phyloP scores from a whole-genome alignment of 2,797 vertebrate genomes.

The Pangasius larnaudii region DNA sequence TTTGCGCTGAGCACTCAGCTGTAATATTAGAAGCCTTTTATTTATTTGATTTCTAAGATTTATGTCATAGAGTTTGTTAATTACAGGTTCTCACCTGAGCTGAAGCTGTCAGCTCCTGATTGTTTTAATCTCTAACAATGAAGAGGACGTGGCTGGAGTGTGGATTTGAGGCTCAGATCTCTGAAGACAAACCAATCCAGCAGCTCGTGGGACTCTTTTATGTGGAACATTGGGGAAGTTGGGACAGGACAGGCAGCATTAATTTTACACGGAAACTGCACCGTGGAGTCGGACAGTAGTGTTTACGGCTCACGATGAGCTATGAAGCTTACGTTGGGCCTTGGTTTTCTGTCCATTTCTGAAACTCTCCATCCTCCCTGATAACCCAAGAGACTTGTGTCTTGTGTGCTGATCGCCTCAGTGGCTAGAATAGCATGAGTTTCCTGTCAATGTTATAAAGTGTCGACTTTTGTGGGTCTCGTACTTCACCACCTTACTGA shows the following conservation, averaged over 20 bases:
- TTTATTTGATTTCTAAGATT: conserved; percentile 52
- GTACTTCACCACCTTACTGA: conserved; percentile 36
- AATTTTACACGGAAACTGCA: conserved; percentile 35
- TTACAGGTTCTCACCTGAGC: conserved; percentile 29
- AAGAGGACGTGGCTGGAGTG: conserved; percentile 16
- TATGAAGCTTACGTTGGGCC: conserved; percentile 34
- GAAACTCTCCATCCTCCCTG: background rate
- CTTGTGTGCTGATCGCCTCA: conserved; percentile 36
- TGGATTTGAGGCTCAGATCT: background rate
- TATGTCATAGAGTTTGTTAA: conserved; percentile 40
- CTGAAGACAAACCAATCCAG: conserved; percentile 14
- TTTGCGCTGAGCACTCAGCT: conserved; percentile 53
- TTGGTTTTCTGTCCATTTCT: conserved; percentile 21
- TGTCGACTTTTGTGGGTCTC: conserved; percentile 37
- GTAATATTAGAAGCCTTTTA: conserved; percentile 52
- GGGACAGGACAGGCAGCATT: background rate
- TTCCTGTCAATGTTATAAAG: conserved; percentile 44
- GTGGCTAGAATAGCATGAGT: conserved; percentile 47
- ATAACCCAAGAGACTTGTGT: conserved; percentile 33
- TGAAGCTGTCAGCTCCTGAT: conserved; percentile 17
- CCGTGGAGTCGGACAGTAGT: conserved; percentile 30
- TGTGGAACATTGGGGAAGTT: conserved; percentile 12
- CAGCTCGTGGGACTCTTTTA: background rate
- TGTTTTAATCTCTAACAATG: conserved; percentile 29
- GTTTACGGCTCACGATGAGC: conserved; percentile 56